Conservation (phyloP, 2,888 invertebrate genomes). For the Congeria kusceri region DNA sequence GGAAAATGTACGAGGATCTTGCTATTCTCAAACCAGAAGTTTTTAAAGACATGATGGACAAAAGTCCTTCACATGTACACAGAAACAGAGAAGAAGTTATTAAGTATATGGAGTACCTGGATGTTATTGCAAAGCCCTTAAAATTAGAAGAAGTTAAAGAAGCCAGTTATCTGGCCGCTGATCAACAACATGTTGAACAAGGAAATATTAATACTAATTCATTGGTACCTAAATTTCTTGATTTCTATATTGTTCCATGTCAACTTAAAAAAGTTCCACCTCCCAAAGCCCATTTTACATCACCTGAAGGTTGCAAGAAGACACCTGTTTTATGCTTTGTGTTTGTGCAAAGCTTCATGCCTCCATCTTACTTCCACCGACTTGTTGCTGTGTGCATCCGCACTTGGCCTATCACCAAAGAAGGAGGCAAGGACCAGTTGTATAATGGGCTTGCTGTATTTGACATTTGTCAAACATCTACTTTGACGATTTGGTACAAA, state of each 20-base stretch:
- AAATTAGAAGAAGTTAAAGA: neutral
- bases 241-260: slow-evolving; percentile 55
- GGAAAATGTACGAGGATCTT: slow-evolving; percentile 33
- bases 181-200: neutral
- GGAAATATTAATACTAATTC: neutral
- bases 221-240: neutral
- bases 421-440: slow-evolving; percentile 11
- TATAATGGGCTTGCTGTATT: slow-evolving; percentile 54
- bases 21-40: slow-evolving; percentile 29
- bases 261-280: slow-evolving; percentile 12
- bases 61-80: slow-evolving; percentile 6
- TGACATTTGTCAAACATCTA: slow-evolving; percentile 13
- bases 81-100: slow-evolving; percentile 21
- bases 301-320: slow-evolving; percentile 5
- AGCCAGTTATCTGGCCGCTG: too few species aligned
- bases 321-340: slow-evolving; percentile 45
- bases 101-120: slow-evolving; percentile 51
- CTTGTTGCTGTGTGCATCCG: slow-evolving; percentile 56
- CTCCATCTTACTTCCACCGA: slow-evolving; percentile 55
- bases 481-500: slow-evolving; percentile 47
- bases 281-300: slow-evolving; percentile 5
- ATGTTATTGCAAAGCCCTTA: slow-evolving; percentile 51
- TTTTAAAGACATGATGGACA: slow-evolving; percentile 38
- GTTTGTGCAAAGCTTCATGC: slow-evolving; percentile 47
- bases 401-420: slow-evolving; percentile 16